phyloP scores from a whole-genome alignment of 2,888 invertebrate genomes.

The Zaprionus lineosus region DNA sequence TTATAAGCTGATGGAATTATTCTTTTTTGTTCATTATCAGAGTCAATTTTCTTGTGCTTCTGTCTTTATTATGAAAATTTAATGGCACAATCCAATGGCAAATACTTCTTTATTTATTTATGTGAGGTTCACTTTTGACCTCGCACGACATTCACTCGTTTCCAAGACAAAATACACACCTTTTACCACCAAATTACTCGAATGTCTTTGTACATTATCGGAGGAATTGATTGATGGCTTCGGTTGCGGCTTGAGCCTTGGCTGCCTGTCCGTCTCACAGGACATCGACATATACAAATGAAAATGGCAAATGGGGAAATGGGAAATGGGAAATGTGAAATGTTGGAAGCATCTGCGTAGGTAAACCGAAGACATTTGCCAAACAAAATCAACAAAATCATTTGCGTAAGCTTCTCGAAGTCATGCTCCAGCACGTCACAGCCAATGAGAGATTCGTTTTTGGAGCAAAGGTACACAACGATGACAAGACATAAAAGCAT shows the following conservation, averaged over 20 bases:
- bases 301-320: constrained; percentile 26
- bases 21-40: neutral
- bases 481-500: constrained; percentile 39
- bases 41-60: neutral
- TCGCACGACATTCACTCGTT: constrained; percentile 15
- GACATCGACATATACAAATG: constrained; percentile 41
- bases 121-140: constrained; percentile 32
- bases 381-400: constrained; percentile 57
- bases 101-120: constrained; percentile 28
- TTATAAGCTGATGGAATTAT: too few relatives aligned
- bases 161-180: constrained; percentile 23
- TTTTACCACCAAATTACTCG: constrained; percentile 44
- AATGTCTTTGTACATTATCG: constrained; percentile 55
- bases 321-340: neutral
- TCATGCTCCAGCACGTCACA: constrained; percentile 23
- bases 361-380: constrained; percentile 42
- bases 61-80: neutral
- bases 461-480: constrained; percentile 34
- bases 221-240: constrained; percentile 67
- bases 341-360: constrained; percentile 21
- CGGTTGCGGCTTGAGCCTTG: too few relatives aligned
- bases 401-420: constrained; percentile 37
- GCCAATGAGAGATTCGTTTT: constrained; percentile 36
- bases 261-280: constrained; percentile 14
- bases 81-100: neutral